phyloP scores from a whole-genome alignment of 2,113 vertebrate species.

The Lagopus muta region DNA sequence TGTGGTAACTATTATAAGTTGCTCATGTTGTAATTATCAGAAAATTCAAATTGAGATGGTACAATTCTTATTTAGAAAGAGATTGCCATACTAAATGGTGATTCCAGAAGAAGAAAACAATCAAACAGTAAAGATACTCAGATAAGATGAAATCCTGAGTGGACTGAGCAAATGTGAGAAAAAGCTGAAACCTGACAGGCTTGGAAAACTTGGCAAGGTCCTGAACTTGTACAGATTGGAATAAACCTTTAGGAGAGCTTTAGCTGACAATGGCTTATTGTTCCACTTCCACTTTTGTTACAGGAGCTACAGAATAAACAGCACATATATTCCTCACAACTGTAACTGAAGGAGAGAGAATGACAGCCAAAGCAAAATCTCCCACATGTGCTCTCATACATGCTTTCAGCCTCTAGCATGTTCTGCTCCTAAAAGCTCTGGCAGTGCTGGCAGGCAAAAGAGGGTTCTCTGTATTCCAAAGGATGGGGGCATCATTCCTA shows the following conservation, averaged over 20 bases:
- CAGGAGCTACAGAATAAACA: background rate
- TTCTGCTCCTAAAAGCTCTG: background rate
- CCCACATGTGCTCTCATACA: background rate
- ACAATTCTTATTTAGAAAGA: background rate
- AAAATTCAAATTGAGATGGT: background rate
- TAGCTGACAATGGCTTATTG: background rate
- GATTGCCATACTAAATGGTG: background rate
- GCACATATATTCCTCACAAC: background rate
- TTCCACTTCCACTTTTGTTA: background rate
- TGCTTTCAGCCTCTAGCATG: background rate
- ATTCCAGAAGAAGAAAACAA: background rate
- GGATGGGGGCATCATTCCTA: background rate
- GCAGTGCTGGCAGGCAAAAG: background rate
- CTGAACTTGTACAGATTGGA: background rate
- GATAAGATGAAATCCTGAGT: background rate
- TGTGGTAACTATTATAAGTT: background rate
- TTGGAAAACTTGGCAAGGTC: background rate
- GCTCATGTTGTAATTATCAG: background rate
- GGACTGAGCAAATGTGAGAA: background rate
- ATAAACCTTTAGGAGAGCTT: background rate
- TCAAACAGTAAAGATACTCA: background rate
- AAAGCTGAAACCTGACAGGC: background rate
- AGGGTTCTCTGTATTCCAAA: background rate
- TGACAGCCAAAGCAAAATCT: background rate
- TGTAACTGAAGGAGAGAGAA: background rate